A percentile compares a stretch with the other conserved stretches of the same genome.
Evolutionary conservation across 2,888 invertebrate genomes (phyloP).

Genomic region (Sussaba pulchella): DNA sequence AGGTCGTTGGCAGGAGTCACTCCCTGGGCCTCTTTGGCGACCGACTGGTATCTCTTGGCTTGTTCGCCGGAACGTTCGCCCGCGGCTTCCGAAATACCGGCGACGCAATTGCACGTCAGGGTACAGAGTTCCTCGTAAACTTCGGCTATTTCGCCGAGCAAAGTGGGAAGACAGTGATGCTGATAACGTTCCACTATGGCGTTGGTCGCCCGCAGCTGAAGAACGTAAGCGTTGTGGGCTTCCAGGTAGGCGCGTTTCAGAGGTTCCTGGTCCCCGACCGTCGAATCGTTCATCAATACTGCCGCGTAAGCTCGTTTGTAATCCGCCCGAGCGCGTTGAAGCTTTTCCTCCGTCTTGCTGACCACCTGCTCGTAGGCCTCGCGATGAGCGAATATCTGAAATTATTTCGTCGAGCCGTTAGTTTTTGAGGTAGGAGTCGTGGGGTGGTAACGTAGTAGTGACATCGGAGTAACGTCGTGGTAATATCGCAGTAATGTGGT

Average conservation of each 20-base stretch:
- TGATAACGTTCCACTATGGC: slow-evolving; percentile 96
- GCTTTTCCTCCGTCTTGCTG: slow-evolving; percentile 92
- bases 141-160: slow-evolving; percentile 96
- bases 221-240: slow-evolving; percentile 96
- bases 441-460: not conserved
- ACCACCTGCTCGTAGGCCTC: slow-evolving; percentile 96
- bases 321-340: slow-evolving; percentile 93
- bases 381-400: slow-evolving; percentile 91
- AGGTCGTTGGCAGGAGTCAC: slow-evolving; percentile 91
- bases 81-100: slow-evolving; percentile 94
- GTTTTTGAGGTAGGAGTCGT: too few relatives aligned
- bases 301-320: slow-evolving; percentile 94
- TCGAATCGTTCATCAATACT: slow-evolving; percentile 88
- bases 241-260: slow-evolving; percentile 92
- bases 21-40: slow-evolving; percentile 91
- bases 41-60: slow-evolving; percentile 92
- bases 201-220: slow-evolving; percentile 96
- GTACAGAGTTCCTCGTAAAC: slow-evolving; percentile 95
- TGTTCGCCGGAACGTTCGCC: slow-evolving; percentile 95
- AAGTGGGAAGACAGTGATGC: slow-evolving; percentile 93
- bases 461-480: not conserved
- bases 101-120: slow-evolving; percentile 79
- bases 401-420: too few relatives aligned
- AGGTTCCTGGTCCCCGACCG: slow-evolving; percentile 86
- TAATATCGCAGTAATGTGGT: not conserved